Percentiles rank a stretch among this genome's conserved stretches.
Evolutionary conservation across 2,797 vertebrate genomes (phyloP).

Genomic region (Sebastes trivittatus): DNA sequence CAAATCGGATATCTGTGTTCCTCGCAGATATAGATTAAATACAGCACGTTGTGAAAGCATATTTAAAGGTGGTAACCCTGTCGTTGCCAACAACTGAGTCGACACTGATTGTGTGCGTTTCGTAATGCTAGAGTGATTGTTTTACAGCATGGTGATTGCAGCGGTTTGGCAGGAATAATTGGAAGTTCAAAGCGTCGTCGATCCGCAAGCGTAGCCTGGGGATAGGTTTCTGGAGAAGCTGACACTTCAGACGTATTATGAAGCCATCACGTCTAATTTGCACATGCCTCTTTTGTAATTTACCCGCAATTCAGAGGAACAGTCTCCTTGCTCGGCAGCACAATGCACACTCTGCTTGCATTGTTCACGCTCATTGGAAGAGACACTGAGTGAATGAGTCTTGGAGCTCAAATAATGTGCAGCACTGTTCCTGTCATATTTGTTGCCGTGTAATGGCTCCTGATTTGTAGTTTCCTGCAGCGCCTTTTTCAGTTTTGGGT

Average conservation of each 20-base stretch:
- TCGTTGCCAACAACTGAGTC: slow-evolving; percentile 50
- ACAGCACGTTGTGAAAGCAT: slow-evolving; percentile 18
- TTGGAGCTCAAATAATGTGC: slow-evolving; percentile 72
- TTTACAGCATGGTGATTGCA: slow-evolving; percentile 63
- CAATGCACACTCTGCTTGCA: slow-evolving; percentile 69
- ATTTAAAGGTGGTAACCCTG: slow-evolving; percentile 33
- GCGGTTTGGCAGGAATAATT: slow-evolving; percentile 72
- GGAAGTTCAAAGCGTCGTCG: slow-evolving; percentile 69
- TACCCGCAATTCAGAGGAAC: slow-evolving; percentile 70
- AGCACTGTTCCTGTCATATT: slow-evolving; percentile 73
- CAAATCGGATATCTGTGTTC: slow-evolving; percentile 27
- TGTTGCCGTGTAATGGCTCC: slow-evolving; percentile 72
- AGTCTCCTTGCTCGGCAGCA: slow-evolving; percentile 64
- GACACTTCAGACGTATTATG: slow-evolving; percentile 76
- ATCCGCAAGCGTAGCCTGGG: slow-evolving; percentile 66
- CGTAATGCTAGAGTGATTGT: slow-evolving; percentile 56
- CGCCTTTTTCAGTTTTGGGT: slow-evolving; percentile 41
- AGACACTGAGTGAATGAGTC: slow-evolving; percentile 78
- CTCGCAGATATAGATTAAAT: slow-evolving; percentile 44
- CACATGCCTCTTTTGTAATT: slow-evolving; percentile 77
- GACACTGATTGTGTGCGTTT: slow-evolving; percentile 53
- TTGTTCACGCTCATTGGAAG: slow-evolving; percentile 76
- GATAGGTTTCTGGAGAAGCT: slow-evolving; percentile 66
- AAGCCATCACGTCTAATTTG: slow-evolving; percentile 80
- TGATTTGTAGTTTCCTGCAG: slow-evolving; percentile 72